Evolutionary conservation across 2,797 vertebrate species (phyloP), one percentile per base, ranked within the genome.

Genomic region (Hafferia zeledoni): DNA sequence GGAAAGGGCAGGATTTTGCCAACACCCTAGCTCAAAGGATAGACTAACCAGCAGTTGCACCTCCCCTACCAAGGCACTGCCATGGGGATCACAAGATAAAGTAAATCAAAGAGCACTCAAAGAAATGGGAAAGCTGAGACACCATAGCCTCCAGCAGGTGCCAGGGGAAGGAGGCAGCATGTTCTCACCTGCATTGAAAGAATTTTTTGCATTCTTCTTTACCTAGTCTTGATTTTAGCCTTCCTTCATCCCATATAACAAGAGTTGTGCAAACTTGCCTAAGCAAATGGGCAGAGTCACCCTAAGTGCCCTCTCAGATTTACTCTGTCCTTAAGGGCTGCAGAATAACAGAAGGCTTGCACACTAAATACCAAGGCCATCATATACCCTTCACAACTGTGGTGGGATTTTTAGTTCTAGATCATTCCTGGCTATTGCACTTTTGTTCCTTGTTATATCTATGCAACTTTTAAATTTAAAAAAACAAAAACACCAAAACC

Each of bases 161-260:
- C 55, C 56, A 16, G 53, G 57, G 24, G 53, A 89, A 95, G 61
- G 11, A 90, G 53, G 61, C 43, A 83, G 72, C 85, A 46, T 49
- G 89, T 91, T 87, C 55, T 67, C n/a, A 18, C 89, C 83, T 13
- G 2, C 67, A 50, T 0, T 31, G 83, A 43, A 89, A 71, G 87
- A 86, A 89, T 78, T 88, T 88, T 92, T 90, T 57, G 76, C 91
- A 92, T 89, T 93, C 85, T 85, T 94, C 92, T 81, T 94, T 63
- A 74, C 81, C 72, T 67, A 46, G 24, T 35, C 68, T 87, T 94
- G 47, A 90, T 81, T 87, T 92, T 59, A 81, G 72, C 72, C 57
- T 77, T 81, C 69, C 89, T 80, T 95, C 83, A 92, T 60, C 81
- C 81, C 60, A 57, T 59, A 6, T 27, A 94, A 81, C 27, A 88